Percentiles rank a stretch among this genome's conserved stretches.
Conservation (phyloP, 2,888 invertebrate species). For the Phortica okadai region DNA sequence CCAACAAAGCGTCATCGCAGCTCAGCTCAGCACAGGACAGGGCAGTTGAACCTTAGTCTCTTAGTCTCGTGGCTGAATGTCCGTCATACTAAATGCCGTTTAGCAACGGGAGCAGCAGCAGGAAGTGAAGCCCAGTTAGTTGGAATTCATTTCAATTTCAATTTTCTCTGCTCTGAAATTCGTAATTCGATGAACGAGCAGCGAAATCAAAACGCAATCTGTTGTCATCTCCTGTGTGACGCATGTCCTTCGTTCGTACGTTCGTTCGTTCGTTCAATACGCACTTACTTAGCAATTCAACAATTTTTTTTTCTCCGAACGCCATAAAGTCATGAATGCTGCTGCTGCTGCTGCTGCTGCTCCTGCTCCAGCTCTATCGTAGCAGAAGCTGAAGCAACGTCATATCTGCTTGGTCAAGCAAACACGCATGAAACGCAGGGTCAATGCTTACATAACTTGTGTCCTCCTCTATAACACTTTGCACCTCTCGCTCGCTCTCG, state of each 20-base stretch:
- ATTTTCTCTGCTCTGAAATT: conserved; percentile 59
- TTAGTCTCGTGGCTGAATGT: conserved; percentile 18
- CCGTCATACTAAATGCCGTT: background rate
- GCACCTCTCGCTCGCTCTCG: background rate
- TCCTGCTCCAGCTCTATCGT: conserved; percentile 33
- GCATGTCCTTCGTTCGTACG: background rate
- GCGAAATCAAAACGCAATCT: conserved; percentile 46
- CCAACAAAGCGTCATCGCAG: background rate
- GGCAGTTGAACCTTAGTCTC: conserved; percentile 25
- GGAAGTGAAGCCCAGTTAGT: conserved; percentile 58
- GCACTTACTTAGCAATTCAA: conserved; percentile 32
- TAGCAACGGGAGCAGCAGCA: background rate
- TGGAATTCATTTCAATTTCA: conserved; percentile 63
- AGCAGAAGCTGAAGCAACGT: conserved; percentile 19
- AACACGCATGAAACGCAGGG: conserved; percentile 41
- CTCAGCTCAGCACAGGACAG: conserved; percentile 27
- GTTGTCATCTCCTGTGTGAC: conserved; percentile 28
- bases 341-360: too few relatives aligned
- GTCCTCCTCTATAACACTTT: background rate
- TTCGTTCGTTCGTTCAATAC: conserved; percentile 28
- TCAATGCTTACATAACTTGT: too few relatives aligned
- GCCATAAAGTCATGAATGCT: conserved; percentile 12
- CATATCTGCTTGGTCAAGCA: conserved; percentile 70
- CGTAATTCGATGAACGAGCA: conserved; percentile 24
- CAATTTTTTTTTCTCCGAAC: conserved; percentile 14